phyloP scores from a whole-genome alignment of 1,140 invertebrate genomes.

The Caenorhabditis remanei region DNA sequence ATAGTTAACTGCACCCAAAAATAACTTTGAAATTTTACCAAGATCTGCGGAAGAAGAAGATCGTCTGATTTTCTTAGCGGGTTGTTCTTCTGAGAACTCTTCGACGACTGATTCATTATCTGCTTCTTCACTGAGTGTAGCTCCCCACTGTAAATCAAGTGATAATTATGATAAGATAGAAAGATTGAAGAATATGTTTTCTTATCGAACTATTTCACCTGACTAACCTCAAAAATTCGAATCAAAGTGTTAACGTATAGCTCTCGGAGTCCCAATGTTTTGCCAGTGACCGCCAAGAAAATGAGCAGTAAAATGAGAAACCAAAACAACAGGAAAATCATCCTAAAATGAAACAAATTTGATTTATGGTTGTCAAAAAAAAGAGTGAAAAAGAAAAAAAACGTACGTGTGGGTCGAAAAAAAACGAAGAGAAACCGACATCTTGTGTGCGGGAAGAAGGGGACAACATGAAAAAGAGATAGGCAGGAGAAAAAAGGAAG shows the following conservation, averaged over 20 bases:
- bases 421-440: neutral
- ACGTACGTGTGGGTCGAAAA: neutral
- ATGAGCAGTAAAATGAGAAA: constrained; percentile 56
- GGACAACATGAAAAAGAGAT: constrained; percentile 19
- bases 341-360: constrained; percentile 6
- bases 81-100: neutral
- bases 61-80: neutral
- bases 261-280: constrained; percentile 56
- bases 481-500: neutral
- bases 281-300: constrained; percentile 59
- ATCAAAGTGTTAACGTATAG: constrained; percentile 47
- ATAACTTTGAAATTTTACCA: neutral
- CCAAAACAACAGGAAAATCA: constrained; percentile 52
- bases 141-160: neutral
- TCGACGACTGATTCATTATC: neutral
- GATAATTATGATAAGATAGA: neutral
- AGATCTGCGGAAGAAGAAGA: constrained; percentile 20
- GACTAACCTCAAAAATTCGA: constrained; percentile 58
- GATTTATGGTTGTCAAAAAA: neutral
- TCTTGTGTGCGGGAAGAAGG: neutral
- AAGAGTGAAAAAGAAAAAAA: neutral
- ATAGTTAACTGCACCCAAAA: neutral
- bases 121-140: neutral
- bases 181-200: too few relatives aligned
- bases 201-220: too few relatives aligned